Evolutionary conservation across 2,113 vertebrate species (phyloP).

Genomic region (Daboia siamensis): DNA sequence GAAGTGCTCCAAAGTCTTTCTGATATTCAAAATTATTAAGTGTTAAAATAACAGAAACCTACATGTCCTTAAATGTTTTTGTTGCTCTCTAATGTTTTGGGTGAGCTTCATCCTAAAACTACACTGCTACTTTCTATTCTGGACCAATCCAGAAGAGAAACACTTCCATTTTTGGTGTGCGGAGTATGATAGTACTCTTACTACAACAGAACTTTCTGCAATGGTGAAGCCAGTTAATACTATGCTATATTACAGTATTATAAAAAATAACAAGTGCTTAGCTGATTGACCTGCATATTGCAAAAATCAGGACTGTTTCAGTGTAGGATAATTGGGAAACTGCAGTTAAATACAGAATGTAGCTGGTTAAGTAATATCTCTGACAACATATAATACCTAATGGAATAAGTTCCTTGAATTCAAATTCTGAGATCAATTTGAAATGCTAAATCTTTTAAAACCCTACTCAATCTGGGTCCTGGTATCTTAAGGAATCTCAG

Average conservation of each 20-base stretch:
- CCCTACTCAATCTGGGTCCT: not conserved
- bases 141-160: not conserved
- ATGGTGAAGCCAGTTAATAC: not conserved
- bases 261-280: not conserved
- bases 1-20: not conserved
- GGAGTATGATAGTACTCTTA: not conserved
- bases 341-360: not conserved
- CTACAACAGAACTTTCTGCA: not conserved
- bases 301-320: not conserved
- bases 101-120: not conserved
- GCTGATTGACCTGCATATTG: not conserved
- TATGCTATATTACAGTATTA: not conserved
- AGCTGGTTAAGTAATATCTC: not conserved
- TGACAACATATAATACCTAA: not conserved
- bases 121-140: not conserved
- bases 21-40: not conserved
- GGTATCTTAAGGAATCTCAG: not conserved
- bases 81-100: not conserved
- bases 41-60: not conserved
- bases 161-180: not conserved
- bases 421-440: not conserved
- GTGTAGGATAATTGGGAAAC: not conserved
- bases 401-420: not conserved
- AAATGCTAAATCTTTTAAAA: not conserved
- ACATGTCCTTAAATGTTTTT: not conserved